Conservation (phyloP, 2,113 vertebrate genomes). For the Heptranchias perlo region DNA sequence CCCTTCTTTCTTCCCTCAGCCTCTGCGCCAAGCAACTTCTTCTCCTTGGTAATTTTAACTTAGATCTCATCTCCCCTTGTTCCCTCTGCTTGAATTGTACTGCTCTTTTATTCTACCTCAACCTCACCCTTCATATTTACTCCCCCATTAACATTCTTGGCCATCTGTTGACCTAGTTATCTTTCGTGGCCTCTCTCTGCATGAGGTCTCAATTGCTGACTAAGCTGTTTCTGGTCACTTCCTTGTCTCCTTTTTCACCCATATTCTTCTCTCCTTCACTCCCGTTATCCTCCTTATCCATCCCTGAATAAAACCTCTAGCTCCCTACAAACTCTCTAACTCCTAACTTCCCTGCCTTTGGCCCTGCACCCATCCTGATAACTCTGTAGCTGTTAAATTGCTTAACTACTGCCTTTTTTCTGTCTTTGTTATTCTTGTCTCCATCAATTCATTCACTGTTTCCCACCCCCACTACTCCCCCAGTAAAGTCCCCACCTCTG, state of each 20-base stretch:
- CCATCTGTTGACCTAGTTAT: not conserved
- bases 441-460: not conserved
- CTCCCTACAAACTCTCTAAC: not conserved
- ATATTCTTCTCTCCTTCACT: not conserved
- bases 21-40: not conserved
- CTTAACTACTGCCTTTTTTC: not conserved
- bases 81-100: not conserved
- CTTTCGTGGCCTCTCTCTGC: not conserved
- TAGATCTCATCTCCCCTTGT: not conserved
- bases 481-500: not conserved
- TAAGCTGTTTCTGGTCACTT: not conserved
- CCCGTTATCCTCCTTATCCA: not conserved
- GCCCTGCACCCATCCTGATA: not conserved
- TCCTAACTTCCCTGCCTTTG: not conserved
- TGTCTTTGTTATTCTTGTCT: not conserved
- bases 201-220: not conserved
- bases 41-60: not conserved
- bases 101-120: not conserved
- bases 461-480: not conserved
- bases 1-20: not conserved
- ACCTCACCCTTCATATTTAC: not conserved
- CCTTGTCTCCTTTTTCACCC: not conserved
- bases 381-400: not conserved
- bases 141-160: not conserved
- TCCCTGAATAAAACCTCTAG: not conserved